Conservation (phyloP, 2,797 vertebrate species). For the Cheirogaleus major region DNA sequence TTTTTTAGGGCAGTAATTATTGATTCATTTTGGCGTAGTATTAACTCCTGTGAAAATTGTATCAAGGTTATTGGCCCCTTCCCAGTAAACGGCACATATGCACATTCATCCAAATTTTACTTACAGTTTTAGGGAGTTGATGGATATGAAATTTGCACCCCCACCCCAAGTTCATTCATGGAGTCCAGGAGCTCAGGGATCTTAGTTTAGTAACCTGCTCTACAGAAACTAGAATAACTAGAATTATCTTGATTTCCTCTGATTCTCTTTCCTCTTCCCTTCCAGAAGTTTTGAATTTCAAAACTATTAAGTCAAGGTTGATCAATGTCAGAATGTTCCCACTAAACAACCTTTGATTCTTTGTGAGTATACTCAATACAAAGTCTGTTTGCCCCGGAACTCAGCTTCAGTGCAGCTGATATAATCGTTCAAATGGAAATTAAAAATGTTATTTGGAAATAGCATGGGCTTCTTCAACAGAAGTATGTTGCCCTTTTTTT, state of each 20-base stretch:
- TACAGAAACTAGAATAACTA: neutral
- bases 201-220: neutral
- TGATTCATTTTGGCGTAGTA: neutral
- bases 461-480: fast-evolving
- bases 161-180: neutral
- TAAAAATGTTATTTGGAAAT: neutral
- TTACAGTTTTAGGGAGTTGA: neutral
- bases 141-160: fast-evolving
- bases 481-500: neutral
- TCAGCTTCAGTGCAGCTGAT: neutral
- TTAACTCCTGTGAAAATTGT: neutral
- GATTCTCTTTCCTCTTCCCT: neutral
- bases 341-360: neutral
- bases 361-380: too few relatives aligned
- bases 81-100: neutral
- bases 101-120: neutral
- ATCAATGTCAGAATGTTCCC: neutral
- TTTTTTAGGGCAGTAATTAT: neutral
- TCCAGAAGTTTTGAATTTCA: neutral
- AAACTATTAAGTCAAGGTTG: neutral
- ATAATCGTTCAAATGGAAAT: neutral
- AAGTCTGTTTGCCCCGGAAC: too few relatives aligned
- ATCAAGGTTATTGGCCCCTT: neutral
- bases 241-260: neutral
- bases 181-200: neutral